Base-by-base conservation (phyloP, 2,888 invertebrate genomes). In the Lasioglossum figueresi region DNA sequence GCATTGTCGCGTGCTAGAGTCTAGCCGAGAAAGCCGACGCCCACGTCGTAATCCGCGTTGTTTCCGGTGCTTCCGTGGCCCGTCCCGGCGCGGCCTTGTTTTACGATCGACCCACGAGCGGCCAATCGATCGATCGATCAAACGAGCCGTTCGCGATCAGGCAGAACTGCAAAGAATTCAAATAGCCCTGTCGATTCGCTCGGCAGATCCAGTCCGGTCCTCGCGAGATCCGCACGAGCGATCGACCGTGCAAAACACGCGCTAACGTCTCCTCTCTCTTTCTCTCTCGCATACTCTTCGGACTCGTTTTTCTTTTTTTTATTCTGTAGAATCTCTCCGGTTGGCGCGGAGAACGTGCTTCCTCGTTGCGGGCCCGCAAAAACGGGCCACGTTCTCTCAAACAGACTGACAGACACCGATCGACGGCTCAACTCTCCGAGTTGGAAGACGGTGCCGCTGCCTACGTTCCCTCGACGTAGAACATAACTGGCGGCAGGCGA, bases 171-270 rank as follows among this genome's bases (percentile, higher is more conserved):
- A 27, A 59, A 59, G 59, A 59, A 59, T 59, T 59, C 59, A 27
- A 59, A 59, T 27, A 59, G 27, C 27, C 59, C 59, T 23, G 59
- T 14, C 59, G 59, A 59, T 14, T 59, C 56, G n/a, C 56, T n/a
- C 12, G 56, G n/a, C 56, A 56, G 31, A 76, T 76, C 43, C 76
- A 63, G 75, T 43, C 63, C 59, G 66, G 66, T 66, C 66, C 34
- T 16, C 79, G 80, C 37, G 37, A 78, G 87, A 82, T 63, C 45
- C 87, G 87, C 85, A 83, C 83, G 87, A 76, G 82, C 80, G 89
- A 79, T 85, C 84, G 89, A 89, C 79, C 89, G 83, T 82, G 76
- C 88, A 88, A 88, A 88, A 83, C 82, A 86, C 80, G 88, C 76
- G 83, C 79, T 63, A 83, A 56, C 77, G 68, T 75, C 52, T 76